Evolutionary conservation across 1,140 invertebrate genomes (phyloP).

Genomic region (Olivierus martensii): DNA sequence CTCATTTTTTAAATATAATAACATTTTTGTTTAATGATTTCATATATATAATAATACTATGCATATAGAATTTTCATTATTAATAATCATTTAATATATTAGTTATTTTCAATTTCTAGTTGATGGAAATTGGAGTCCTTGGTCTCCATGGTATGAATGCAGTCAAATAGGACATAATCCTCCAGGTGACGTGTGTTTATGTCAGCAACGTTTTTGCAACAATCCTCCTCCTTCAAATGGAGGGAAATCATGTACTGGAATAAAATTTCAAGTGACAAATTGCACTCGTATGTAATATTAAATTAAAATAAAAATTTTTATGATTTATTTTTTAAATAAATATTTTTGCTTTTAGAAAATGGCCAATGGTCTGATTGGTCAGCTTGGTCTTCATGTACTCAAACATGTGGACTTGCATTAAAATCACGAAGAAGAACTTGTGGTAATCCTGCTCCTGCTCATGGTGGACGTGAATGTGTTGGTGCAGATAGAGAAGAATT

Average conservation of each 20-base stretch:
- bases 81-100: too few relatives aligned
- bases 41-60: too few relatives aligned
- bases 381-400: conserved; percentile 31
- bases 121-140: conserved; percentile 55
- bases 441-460: conserved; percentile 23
- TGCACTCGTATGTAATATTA: conserved; percentile 29
- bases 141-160: conserved; percentile 52
- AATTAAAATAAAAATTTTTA: too few relatives aligned
- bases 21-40: too few relatives aligned
- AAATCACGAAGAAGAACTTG: conserved; percentile 30
- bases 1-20: too few relatives aligned
- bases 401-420: conserved; percentile 47
- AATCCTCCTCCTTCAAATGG: conserved; percentile 67
- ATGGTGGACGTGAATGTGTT: conserved; percentile 29
- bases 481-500: conserved; percentile 44
- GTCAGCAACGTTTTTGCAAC: conserved; percentile 59
- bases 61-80: too few relatives aligned
- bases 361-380: conserved; percentile 32
- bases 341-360: conserved; percentile 8
- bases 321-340: too few relatives aligned
- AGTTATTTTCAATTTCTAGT: conserved; percentile 29
- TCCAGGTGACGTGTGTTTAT: conserved; percentile 51
- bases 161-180: conserved; percentile 24
- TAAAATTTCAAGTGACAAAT: conserved; percentile 33
- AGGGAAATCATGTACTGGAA: conserved; percentile 40